Evolutionary conservation across 30 jellyfish, hydroid and myxozoan species (phyloP).

Genomic region (Clytia hemisphaerica): DNA sequence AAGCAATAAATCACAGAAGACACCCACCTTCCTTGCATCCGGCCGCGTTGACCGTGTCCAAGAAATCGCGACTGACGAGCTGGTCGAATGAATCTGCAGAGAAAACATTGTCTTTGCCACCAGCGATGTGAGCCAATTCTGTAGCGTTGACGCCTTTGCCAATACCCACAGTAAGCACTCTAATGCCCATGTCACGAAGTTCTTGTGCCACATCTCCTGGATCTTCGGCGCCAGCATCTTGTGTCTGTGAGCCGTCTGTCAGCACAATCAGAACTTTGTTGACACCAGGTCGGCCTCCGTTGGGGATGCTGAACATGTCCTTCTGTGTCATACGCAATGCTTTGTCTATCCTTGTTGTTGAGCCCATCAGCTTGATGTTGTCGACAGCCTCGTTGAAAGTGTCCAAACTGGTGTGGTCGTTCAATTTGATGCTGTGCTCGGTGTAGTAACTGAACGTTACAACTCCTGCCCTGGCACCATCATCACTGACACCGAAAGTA

Average conservation of each 20-base stretch:
- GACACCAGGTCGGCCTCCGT: constrained; percentile 61
- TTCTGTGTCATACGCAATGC: constrained; percentile 49
- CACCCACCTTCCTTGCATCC: no score
- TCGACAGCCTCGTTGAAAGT: constrained; percentile 59
- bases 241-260: constrained; percentile 84
- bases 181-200: constrained; percentile 48
- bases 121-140: constrained; percentile 65
- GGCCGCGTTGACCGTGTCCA: neutral
- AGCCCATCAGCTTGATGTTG: constrained; percentile 46
- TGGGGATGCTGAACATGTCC: constrained; percentile 31
- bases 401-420: constrained; percentile 25
- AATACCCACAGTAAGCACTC: constrained; percentile 53
- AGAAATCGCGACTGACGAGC: constrained; percentile 24
- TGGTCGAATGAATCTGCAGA: constrained; percentile 25
- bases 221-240: constrained; percentile 45
- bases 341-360: constrained; percentile 65
- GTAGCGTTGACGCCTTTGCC: constrained; percentile 55
- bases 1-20: no score
- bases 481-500: constrained; percentile 34
- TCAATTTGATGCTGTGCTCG: constrained; percentile 47
- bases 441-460: constrained; percentile 52
- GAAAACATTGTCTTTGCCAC: constrained; percentile 17
- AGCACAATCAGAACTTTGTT: constrained; percentile 51
- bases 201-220: constrained; percentile 61
- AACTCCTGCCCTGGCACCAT: constrained; percentile 47